Base-by-base conservation (phyloP, 1,140 invertebrate genomes). In the Formica exsecta region DNA sequence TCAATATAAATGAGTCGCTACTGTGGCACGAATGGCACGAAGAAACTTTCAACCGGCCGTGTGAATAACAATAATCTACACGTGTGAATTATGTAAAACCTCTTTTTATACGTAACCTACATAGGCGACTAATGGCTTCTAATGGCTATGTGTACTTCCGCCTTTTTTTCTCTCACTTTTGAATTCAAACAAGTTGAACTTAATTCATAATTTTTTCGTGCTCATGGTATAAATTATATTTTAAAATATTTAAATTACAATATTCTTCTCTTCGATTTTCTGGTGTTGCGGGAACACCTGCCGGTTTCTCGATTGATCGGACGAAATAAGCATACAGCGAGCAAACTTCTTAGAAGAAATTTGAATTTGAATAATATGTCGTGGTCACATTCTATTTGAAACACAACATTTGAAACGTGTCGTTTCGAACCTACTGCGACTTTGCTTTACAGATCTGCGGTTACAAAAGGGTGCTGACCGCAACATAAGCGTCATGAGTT, bases 1-100 rank as follows among this genome's bases (percentile, higher is more conserved):
- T 80, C 16, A 57, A 81, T 51, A 83, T 44, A 62, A 62, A 74
- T 36, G 38, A 80, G 6, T 32, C 29, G 11, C 44, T 81, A 81
- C 66, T 19, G 61, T n/a, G 74, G 22, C 25, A 64, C 36, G 44
- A 73, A n/a, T n/a, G 36, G 19, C 51, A 16, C 41, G 36, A 73
- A 73, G 68, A 44, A 59, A 81, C 54, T 38, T 32, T 44, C 66
- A 73, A 61, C 19, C 25, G 29, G 1, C 36, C 11, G 19, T 32
- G 62, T 1, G 54, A 41, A 19, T 36, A 32, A 73, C 66, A 73
- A 73, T 44, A 13, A 16, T 25, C 19, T 59, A 70, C 4, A 19
- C 38, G 66, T 44, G 51, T 44, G 51, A 57, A 32, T 73, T 61
- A 32, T 36, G 79, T 61, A 74, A 61, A 83, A 74, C 57, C 66